These are phyloP conservation scores for Augiades crinisus DNA, from an alignment of 2,888 invertebrate genomes.

Conservation along the genomic window DNA sequence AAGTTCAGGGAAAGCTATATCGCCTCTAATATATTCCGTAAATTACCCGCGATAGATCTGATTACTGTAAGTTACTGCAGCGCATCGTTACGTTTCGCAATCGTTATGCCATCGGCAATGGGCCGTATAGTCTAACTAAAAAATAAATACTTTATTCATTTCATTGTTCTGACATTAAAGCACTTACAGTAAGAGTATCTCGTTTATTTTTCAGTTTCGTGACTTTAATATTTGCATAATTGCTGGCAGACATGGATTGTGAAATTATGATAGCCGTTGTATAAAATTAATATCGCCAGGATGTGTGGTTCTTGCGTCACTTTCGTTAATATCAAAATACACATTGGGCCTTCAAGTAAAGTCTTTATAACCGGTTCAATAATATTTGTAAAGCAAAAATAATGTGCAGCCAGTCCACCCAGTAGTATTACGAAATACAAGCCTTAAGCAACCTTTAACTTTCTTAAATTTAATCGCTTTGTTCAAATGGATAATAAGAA, in stretches of 20 bases:
- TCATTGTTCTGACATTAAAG: conserved; percentile 9
- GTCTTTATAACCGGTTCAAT: conserved; percentile 6
- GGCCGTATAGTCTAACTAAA: conserved; percentile 7
- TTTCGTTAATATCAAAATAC: neutral
- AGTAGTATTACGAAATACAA: conserved; percentile 1
- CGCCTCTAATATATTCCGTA: conserved; percentile 55
- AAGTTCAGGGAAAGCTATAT: conserved; percentile 58
- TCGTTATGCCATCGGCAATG: conserved; percentile 23
- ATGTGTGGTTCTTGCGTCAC: neutral
- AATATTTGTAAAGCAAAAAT: conserved; percentile 2
- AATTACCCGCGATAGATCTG: conserved; percentile 57
- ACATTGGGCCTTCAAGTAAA: neutral
- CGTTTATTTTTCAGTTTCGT: neutral
- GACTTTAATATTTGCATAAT: neutral
- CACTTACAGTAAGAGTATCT: neutral
- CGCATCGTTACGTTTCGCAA: conserved; percentile 40
- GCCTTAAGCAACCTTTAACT: conserved; percentile 8
- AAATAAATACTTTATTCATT: conserved; percentile 13
- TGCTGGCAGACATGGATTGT: neutral
- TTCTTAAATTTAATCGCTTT: conserved; percentile 15
- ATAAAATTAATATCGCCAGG: neutral
- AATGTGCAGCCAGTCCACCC: neutral
- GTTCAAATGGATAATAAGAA: conserved; percentile 7
- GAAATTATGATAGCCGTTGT: neutral
- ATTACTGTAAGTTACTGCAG: conserved; percentile 52